A percentile compares a stretch with the other conserved stretches of the same genome.
phyloP scores from a whole-genome alignment of 2,797 vertebrate species.

The Poeciliopsis infans region DNA sequence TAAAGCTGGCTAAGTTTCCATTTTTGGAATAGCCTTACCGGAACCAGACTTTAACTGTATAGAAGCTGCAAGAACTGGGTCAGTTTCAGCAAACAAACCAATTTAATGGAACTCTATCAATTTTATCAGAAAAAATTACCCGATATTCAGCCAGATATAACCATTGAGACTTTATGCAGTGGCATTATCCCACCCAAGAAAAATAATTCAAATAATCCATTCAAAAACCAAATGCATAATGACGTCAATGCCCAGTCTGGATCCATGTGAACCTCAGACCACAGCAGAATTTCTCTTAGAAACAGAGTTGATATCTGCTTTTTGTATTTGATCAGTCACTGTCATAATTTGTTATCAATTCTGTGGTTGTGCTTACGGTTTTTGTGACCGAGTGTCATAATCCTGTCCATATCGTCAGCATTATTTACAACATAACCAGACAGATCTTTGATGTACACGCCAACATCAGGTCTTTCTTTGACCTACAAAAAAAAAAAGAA shows the following conservation, averaged over 20 bases:
- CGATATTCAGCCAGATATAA: not conserved
- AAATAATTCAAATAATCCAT: not conserved
- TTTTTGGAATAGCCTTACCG: not conserved
- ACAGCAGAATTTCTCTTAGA: not conserved
- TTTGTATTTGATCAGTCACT: not conserved
- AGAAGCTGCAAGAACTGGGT: not conserved
- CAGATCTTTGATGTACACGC: constrained; percentile 98
- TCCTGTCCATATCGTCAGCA: constrained; percentile 98
- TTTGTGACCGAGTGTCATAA: constrained; percentile 99
- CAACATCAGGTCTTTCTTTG: constrained; percentile 98
- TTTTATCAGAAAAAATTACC: not conserved
- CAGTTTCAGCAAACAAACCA: not conserved
- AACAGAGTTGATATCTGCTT: not conserved
- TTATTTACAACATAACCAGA: constrained; percentile 98
- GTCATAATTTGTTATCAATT: not conserved
- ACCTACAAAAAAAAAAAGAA: constrained; percentile 79
- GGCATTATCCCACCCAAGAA: not conserved
- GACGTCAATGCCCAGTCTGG: not conserved
- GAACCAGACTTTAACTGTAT: not conserved
- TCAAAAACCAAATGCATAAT: not conserved
- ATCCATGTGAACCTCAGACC: not conserved
- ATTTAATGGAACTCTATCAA: not conserved
- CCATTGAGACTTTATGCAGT: not conserved
- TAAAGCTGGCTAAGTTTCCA: not conserved
- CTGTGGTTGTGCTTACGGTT: constrained; percentile 85